Evolutionary conservation across 2,888 invertebrate species (phyloP).

Genomic region (Polymixis lichenea): DNA sequence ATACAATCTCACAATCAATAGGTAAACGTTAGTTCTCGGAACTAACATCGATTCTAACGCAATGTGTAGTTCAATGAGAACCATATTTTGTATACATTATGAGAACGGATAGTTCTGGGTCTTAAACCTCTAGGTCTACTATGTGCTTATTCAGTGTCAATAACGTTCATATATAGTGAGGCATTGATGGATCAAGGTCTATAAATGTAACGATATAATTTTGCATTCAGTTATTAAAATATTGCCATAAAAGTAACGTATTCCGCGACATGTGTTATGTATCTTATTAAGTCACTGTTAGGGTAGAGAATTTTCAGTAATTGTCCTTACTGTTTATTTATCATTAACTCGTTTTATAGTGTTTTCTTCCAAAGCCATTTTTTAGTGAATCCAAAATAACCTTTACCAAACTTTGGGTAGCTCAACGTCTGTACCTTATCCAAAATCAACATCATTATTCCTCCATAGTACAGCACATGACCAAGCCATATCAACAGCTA

Average conservation of each 20-base stretch:
- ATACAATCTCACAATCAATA: conserved; percentile 24
- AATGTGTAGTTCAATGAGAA: conserved; percentile 2
- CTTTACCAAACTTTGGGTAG: background rate
- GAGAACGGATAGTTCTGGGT: background rate
- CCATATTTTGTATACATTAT: background rate
- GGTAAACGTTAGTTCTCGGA: conserved; percentile 18
- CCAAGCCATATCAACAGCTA: background rate
- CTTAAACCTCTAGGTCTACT: background rate
- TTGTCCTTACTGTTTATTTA: no score
- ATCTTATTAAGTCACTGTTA: background rate
- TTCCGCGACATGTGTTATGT: no score
- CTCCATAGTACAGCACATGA: background rate
- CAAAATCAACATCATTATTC: conserved; percentile 26
- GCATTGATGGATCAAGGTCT: background rate
- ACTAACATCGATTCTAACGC: conserved; percentile 11
- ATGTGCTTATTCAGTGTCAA: background rate
- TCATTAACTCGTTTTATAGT: no score
- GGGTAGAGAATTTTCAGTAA: background rate
- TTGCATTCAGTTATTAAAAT: background rate
- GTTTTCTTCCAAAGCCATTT: background rate
- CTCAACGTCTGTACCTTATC: background rate
- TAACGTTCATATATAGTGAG: background rate
- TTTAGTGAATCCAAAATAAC: background rate
- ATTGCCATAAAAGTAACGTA: background rate
- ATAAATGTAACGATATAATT: background rate